A percentile compares a stretch with the other conserved stretches of the same genome.
phyloP scores from a whole-genome alignment of 2,888 invertebrate genomes.

The Drosophila colorata region DNA sequence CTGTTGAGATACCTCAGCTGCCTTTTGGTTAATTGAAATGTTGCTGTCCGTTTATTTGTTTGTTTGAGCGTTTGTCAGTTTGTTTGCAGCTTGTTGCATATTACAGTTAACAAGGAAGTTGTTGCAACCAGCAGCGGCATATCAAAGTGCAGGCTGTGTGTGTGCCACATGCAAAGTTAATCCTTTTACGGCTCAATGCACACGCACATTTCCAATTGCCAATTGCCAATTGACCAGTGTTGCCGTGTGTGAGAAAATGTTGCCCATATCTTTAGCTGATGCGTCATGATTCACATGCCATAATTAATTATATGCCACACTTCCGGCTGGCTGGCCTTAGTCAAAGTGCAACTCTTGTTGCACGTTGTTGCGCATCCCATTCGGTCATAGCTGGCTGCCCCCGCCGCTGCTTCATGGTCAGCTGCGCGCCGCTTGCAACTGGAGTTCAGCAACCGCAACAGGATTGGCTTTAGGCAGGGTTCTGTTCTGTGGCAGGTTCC shows the following conservation, averaged over 20 bases:
- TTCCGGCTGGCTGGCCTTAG: slow-evolving; percentile 40
- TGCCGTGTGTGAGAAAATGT: slow-evolving; percentile 53
- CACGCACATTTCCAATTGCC: slow-evolving; percentile 29
- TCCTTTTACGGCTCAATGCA: slow-evolving; percentile 52
- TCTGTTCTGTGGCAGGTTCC: not conserved
- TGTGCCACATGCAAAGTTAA: slow-evolving; percentile 45
- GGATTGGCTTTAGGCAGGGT: slow-evolving; percentile 23
- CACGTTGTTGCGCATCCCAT: slow-evolving; percentile 41
- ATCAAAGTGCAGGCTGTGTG: slow-evolving; percentile 50
- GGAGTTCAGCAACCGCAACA: slow-evolving; percentile 40
- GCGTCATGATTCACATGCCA: slow-evolving; percentile 43
- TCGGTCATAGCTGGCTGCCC: slow-evolving; percentile 50
- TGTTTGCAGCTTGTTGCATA: slow-evolving; percentile 35
- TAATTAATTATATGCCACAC: slow-evolving; percentile 66
- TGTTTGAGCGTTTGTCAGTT: slow-evolving; percentile 11
- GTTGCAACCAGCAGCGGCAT: slow-evolving; percentile 35
- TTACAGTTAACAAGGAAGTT: slow-evolving; percentile 53
- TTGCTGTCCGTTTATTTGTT: slow-evolving; percentile 30
- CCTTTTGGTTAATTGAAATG: slow-evolving; percentile 73
- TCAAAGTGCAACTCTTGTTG: slow-evolving; percentile 18
- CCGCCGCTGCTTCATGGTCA: slow-evolving; percentile 59
- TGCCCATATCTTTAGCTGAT: slow-evolving; percentile 22
- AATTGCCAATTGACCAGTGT: slow-evolving; percentile 26
- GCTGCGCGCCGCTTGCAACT: slow-evolving; percentile 44
- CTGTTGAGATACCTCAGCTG: slow-evolving; percentile 7